A percentile compares a stretch with the other conserved stretches of the same genome.
phyloP scores from a whole-genome alignment of 1,140 invertebrate genomes.

The Lepeophtheirus salmonis region DNA sequence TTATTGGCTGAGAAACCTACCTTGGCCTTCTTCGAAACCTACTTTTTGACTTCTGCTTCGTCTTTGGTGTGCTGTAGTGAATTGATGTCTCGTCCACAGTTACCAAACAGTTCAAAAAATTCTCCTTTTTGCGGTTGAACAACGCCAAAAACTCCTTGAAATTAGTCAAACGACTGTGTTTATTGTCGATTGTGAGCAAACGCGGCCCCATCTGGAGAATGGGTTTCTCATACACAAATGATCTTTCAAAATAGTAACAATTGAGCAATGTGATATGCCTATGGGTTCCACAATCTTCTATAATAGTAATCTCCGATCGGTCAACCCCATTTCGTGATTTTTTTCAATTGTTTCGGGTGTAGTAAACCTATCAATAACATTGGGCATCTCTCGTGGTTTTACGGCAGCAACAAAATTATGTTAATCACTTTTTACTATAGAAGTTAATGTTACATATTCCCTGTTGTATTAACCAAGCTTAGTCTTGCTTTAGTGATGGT shows the following conservation, averaged over 20 bases:
- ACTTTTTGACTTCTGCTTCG: constrained; percentile 2
- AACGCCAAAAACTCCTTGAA: constrained; percentile 19
- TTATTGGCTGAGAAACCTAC: neutral
- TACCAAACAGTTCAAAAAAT: constrained; percentile 11
- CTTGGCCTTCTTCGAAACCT: neutral
- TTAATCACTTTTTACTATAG: no score
- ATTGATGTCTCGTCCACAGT: constrained; percentile 18
- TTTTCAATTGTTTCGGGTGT: neutral
- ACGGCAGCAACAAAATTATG: neutral
- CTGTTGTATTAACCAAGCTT: no score
- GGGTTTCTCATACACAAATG: constrained; percentile 15
- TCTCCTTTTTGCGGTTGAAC: constrained; percentile 7
- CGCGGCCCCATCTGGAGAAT: neutral
- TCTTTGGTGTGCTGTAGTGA: constrained; percentile 17
- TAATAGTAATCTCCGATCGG: constrained; percentile 23
- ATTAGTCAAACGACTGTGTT: constrained; percentile 5
- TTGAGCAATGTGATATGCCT: constrained; percentile 21
- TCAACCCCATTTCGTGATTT: constrained; percentile 19
- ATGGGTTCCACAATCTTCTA: constrained; percentile 22
- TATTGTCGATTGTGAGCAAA: constrained; percentile 15
- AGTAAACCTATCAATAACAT: neutral
- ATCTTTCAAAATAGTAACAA: constrained; percentile 20
- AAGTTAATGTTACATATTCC: no score
- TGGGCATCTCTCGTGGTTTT: neutral
- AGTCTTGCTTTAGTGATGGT: no score